phyloP scores from a whole-genome alignment of 2,113 vertebrate species.

The Meriones unguiculatus region DNA sequence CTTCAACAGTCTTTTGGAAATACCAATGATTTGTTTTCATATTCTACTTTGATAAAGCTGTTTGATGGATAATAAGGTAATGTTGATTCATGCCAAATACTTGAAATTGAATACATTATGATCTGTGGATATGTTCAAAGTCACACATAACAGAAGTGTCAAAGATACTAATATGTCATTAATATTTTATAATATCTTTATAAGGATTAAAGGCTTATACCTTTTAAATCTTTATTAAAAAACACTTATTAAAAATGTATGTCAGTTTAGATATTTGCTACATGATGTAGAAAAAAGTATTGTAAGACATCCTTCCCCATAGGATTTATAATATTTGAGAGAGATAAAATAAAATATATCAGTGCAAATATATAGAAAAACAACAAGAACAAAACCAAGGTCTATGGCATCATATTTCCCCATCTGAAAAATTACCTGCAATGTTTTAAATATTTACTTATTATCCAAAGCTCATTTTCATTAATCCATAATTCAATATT shows the following conservation, averaged over 20 bases:
- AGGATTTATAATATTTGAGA: neutral
- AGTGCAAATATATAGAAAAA: neutral
- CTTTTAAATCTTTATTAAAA: neutral
- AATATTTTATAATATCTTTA: neutral
- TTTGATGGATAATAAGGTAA: neutral
- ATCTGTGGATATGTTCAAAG: neutral
- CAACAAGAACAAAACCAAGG: neutral
- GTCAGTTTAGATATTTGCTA: neutral
- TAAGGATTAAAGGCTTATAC: neutral
- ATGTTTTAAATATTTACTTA: neutral
- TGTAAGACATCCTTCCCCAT: neutral
- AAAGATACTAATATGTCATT: neutral
- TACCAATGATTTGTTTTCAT: neutral
- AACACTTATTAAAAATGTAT: neutral
- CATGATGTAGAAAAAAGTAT: neutral
- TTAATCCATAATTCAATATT: neutral
- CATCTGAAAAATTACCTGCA: neutral
- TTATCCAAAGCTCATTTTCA: neutral
- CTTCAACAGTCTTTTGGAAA: neutral
- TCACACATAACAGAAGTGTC: neutral
- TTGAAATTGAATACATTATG: neutral
- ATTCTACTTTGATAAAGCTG: slow-evolving; percentile 11
- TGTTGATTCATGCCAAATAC: neutral
- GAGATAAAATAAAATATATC: slow-evolving; percentile 41
- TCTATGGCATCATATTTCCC: neutral